Conservation (phyloP, 2,797 vertebrate species). For the Alauda arvensis region DNA sequence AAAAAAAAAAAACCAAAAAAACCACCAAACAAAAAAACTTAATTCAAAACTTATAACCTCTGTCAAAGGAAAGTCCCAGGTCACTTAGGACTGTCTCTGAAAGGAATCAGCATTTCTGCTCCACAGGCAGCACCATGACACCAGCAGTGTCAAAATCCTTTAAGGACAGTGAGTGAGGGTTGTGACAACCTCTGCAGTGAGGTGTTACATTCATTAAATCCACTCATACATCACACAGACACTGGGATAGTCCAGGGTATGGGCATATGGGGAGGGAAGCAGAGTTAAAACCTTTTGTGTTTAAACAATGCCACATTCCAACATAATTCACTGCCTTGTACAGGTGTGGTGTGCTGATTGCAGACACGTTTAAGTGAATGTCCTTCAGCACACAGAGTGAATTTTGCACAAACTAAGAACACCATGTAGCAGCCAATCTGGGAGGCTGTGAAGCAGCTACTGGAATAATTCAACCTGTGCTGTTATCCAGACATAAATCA, state of each 20-base stretch:
- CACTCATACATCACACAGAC: neutral
- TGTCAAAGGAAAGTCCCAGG: neutral
- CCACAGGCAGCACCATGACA: rapidly evolving
- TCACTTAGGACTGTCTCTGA: neutral
- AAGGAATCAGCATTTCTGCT: neutral
- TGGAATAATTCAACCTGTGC: constrained; percentile 27
- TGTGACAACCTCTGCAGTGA: neutral
- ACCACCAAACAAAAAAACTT: neutral
- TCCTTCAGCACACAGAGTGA: neutral
- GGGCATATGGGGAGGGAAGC: neutral
- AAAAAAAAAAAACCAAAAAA: neutral
- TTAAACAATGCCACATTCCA: neutral
- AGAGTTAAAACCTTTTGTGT: neutral
- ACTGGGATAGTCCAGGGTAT: neutral
- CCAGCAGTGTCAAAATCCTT: neutral
- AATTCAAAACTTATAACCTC: neutral
- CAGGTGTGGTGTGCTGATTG: neutral
- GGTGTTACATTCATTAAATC: neutral
- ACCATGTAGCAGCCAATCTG: neutral
- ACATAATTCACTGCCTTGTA: neutral
- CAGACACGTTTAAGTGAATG: neutral
- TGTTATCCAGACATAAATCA: constrained; percentile 42
- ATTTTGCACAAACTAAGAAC: neutral
- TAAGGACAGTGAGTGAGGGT: neutral
- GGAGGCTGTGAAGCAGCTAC: constrained; percentile 1